Percentiles rank a stretch among this genome's conserved stretches.
Evolutionary conservation across 2,113 vertebrate species (phyloP).

Genomic region (Ageneiosus marmoratus): DNA sequence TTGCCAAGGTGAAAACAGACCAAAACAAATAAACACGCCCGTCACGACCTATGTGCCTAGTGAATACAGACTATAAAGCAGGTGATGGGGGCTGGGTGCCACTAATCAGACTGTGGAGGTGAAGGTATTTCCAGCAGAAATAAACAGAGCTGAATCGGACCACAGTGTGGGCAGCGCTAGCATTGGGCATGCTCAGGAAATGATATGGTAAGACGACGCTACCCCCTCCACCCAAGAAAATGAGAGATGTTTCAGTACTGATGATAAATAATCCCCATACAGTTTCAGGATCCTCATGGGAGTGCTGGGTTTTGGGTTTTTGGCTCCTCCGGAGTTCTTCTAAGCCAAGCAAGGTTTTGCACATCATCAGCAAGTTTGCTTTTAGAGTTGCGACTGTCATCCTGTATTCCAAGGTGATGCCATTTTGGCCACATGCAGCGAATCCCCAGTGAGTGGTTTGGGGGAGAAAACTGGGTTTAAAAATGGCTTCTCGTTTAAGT

Average conservation of each 20-base stretch:
- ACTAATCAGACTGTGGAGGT: slow-evolving; percentile 53
- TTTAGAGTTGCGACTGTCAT: slow-evolving; percentile 45
- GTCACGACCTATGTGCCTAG: slow-evolving; percentile 48
- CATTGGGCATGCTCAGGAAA: background rate
- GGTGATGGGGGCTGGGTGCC: slow-evolving; percentile 33
- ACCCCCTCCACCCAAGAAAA: slow-evolving; percentile 35
- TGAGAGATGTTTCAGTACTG: slow-evolving; percentile 42
- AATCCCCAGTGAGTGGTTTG: slow-evolving; percentile 49
- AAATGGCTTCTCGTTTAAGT: slow-evolving; percentile 50
- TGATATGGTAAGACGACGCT: slow-evolving; percentile 30
- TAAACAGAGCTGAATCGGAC: slow-evolving; percentile 28
- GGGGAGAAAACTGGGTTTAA: slow-evolving; percentile 36
- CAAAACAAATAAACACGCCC: slow-evolving; percentile 73
- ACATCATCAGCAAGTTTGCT: slow-evolving; percentile 48
- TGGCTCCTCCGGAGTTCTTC: slow-evolving; percentile 35
- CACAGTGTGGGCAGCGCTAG: background rate
- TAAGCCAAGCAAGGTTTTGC: slow-evolving; percentile 42
- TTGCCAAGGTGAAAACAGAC: slow-evolving; percentile 71
- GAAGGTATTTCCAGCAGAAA: slow-evolving; percentile 45
- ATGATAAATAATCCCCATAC: slow-evolving; percentile 60
- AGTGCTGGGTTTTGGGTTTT: slow-evolving; percentile 34
- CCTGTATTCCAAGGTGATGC: slow-evolving; percentile 34
- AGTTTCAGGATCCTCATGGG: slow-evolving; percentile 43
- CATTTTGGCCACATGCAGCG: slow-evolving; percentile 41
- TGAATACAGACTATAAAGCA: slow-evolving; percentile 24